Base-by-base conservation (phyloP, 2,113 vertebrate genomes). In the Amphiprion ocellaris region DNA sequence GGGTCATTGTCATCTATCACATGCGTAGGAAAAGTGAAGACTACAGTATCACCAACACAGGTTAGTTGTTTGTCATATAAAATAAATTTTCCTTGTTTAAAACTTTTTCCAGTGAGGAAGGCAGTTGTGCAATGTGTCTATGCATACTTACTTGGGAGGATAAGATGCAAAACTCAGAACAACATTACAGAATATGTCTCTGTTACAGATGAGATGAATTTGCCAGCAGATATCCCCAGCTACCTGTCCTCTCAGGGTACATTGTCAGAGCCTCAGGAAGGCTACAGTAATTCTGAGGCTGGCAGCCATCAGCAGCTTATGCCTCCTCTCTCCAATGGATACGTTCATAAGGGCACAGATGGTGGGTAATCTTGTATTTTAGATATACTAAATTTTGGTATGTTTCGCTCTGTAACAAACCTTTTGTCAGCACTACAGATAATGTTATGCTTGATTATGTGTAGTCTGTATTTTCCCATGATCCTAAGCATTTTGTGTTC, bases 1-100 rank as follows among this genome's bases (percentile, higher is more conserved):
- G 98, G 98, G 98, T 99, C 91, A 95, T 99, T 83, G 98, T 99
- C 90, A 99, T 99, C 73, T 99, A 99, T 92, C 98, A 99, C 94
- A 99, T 98, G 30, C 95, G 98, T 81, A 94, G 96, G 66, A 97
- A 95, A 77, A 97, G 93, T 2, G 98, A 98, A 71, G 98, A 98
- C 87, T 99, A 98, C 95, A 99, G 98, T 74, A 96, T 99, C 68
- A 98, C 96, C 92, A 99, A 98, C 94, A 99, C 98, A 89, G 98
- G 98, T 99, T 69, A 76, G 96, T 58, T 56, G n/a, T 24, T 39
- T 3, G n/a, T 21, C 2, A 24, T 54, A 0, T 66, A 33, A 69
- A 56, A 52, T 47, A 74, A 55, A 68, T 44, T 17, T 1, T 1
- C 44, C 4, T 47, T 39, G 33, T 60, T n/a, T 33, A 16, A 52